Evolutionary conservation across 2,113 vertebrate species (phyloP), one percentile per base, ranked within the genome.

Genomic region (Eptesicus fuscus): DNA sequence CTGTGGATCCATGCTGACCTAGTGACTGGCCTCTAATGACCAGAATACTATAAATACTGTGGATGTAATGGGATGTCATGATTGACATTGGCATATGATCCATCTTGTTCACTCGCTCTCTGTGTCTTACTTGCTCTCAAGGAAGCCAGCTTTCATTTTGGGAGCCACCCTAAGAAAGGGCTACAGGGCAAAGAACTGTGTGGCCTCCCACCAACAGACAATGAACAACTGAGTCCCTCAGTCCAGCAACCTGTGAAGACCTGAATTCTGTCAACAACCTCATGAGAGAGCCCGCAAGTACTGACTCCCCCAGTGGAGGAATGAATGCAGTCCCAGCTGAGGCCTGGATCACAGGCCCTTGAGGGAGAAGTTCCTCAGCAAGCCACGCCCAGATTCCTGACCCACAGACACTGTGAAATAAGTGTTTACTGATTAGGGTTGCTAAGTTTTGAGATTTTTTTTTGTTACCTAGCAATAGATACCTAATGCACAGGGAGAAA

Each of bases 271-370:
- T 69, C 20, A 67, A 65, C 13, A 47, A 40, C 30, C 20, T 20
- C 0, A 0, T 28, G 6, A 17, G 7, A 40, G 5, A 32, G n/a
- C 6, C 7, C 37, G 23, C 35, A 44, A 6, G 28, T 28, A 88
- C 14, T 47, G 14, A 2, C 14, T 11, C 2, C 20, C 30, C 25
- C 7, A 1, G 3, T 1, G 42, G 37, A 47, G 44, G 44, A 35
- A 51, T 20, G 25, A 56, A 32, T 1, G 2, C 1, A 25, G 11
- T 51, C 61, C 93, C 23, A 14, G 5, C 28, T 16, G 25, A 80
- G 0, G 4, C 12, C 61, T 7, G 74, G 35, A 44, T 23, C n/a
- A 30, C 1, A 88, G 28, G 18, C 44, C 42, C 10, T 0, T 20
- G 9, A 28, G 30, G 35, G 11, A 51, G 32, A 85, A 56, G 18